Conservation (phyloP, 2,797 vertebrate genomes). For the Enteromius viviparus region DNA sequence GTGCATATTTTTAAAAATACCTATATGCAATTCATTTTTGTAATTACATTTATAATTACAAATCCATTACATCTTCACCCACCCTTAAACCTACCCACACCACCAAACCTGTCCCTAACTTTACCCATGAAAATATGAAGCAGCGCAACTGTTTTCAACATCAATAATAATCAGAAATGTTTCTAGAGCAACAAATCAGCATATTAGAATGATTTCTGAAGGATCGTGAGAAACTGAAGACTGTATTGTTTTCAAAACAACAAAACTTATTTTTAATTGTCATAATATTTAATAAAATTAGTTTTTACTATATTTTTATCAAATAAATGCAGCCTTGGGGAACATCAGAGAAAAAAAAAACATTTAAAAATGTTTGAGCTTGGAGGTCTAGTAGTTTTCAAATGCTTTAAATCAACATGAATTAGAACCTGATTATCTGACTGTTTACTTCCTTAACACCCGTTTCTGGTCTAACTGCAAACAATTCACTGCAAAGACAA, state of each 20-base stretch:
- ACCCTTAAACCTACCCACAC: too few species aligned
- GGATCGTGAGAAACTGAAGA: background rate
- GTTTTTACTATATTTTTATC: background rate
- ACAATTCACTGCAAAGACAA: background rate
- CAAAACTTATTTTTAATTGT: background rate
- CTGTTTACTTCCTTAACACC: background rate
- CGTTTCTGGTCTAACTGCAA: background rate
- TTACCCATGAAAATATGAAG: background rate
- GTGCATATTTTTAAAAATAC: too few species aligned
- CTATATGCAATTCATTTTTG: too few species aligned
- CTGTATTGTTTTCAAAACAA: background rate
- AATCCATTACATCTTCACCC: too few species aligned
- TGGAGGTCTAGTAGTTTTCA: background rate
- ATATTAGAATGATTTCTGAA: background rate
- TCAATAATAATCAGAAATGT: background rate
- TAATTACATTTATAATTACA: too few species aligned
- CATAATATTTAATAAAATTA: background rate
- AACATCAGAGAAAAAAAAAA: background rate
- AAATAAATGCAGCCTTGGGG: background rate
- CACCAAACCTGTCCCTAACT: too few species aligned
- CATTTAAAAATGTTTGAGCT: too few species aligned
- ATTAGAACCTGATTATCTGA: background rate
- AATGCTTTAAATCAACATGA: background rate
- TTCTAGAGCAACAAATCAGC: background rate
- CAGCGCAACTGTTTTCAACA: background rate